A percentile compares a stretch with the other conserved stretches of the same genome.
phyloP scores from a whole-genome alignment of 2,888 invertebrate genomes.

The Drosophila stalkeri region DNA sequence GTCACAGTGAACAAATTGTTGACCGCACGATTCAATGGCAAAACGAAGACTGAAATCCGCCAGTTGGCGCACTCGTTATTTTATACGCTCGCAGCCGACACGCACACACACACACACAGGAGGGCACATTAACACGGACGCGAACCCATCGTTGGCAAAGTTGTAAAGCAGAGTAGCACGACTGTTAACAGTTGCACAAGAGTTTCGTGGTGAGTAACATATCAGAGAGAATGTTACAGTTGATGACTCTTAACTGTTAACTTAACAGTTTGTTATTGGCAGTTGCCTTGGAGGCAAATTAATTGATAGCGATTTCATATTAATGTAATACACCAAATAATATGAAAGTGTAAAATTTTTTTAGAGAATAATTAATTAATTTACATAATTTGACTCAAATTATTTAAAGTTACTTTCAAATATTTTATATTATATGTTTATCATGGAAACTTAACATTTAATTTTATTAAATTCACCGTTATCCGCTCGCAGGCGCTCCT shows the following conservation, averaged over 20 bases:
- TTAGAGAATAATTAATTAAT: not conserved
- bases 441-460: not conserved
- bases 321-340: not conserved
- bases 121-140: slow-evolving; percentile 3
- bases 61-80: slow-evolving; percentile 75
- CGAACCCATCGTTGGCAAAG: slow-evolving; percentile 19
- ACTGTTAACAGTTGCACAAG: slow-evolving; percentile 27
- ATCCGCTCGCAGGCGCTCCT: slow-evolving; percentile 34
- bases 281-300: not conserved
- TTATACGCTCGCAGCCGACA: slow-evolving; percentile 58
- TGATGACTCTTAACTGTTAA: slow-evolving; percentile 11
- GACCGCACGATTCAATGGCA: slow-evolving; percentile 80
- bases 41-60: slow-evolving; percentile 77
- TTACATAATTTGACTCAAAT: not conserved
- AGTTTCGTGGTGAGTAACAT: slow-evolving; percentile 36
- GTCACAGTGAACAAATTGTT: slow-evolving; percentile 51
- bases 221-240: not conserved
- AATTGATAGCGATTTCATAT: not conserved
- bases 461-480: slow-evolving; percentile 9
- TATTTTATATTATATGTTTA: not conserved
- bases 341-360: too few relatives aligned
- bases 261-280: slow-evolving; percentile 18
- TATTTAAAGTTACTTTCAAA: not conserved
- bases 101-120: slow-evolving; percentile 1
- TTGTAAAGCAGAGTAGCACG: slow-evolving; percentile 19